Conservation (phyloP, 2,888 invertebrate species). For the Dysmachus trigonus region DNA sequence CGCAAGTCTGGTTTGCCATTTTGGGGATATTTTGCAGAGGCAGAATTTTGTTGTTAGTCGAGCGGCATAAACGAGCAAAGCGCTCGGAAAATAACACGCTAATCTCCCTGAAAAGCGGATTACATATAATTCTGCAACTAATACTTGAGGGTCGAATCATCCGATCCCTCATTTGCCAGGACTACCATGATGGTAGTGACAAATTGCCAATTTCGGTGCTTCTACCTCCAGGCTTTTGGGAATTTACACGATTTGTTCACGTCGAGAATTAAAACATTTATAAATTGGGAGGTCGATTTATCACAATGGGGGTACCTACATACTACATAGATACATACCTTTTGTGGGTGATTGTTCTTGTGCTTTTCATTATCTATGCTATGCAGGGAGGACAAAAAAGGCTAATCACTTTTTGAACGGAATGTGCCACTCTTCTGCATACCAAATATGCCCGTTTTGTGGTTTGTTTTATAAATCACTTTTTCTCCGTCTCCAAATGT, state of each 20-base stretch:
- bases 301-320: neutral
- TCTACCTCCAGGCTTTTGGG: neutral
- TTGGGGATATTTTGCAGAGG: neutral
- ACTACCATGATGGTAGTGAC: neutral
- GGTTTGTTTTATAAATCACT: neutral
- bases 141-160: neutral
- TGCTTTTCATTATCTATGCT: neutral
- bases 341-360: neutral
- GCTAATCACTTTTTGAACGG: neutral
- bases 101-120: neutral
- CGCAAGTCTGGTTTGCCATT: neutral
- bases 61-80: neutral
- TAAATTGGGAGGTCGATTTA: neutral
- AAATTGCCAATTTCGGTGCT: neutral
- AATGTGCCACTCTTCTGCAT: neutral
- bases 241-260: neutral
- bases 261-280: neutral
- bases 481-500: neutral
- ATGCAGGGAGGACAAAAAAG: neutral
- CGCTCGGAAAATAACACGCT: neutral
- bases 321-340: neutral
- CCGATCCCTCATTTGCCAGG: neutral
- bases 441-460: neutral
- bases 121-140: neutral
- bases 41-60: neutral